Evolutionary conservation across 92 coral and sea anemone genomes (phyloP).

Genomic region (Porites cylindrica): DNA sequence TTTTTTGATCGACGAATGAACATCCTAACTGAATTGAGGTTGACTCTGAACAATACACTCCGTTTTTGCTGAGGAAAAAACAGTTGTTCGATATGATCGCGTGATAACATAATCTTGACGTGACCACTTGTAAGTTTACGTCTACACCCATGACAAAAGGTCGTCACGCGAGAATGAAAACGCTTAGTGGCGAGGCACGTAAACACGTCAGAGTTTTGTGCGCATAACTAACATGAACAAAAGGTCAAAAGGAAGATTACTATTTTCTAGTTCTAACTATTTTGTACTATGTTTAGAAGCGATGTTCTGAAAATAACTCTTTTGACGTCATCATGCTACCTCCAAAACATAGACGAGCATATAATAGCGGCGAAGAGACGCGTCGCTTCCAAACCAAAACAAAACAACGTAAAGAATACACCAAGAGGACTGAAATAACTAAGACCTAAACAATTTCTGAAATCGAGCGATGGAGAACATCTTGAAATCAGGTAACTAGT

Average conservation of each 20-base stretch:
- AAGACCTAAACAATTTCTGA: not conserved
- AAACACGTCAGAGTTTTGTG: slow-evolving; percentile 25
- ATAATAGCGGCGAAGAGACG: not conserved
- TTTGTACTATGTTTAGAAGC: slow-evolving; percentile 29
- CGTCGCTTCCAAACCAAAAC: slow-evolving; percentile 38
- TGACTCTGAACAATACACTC: too few relatives aligned
- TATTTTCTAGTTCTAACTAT: not conserved
- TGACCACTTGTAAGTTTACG: slow-evolving; percentile 17
- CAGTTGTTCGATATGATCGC: not conserved
- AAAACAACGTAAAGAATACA: not conserved
- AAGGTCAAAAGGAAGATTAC: slow-evolving; percentile 2
- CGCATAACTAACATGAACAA: slow-evolving; percentile 3
- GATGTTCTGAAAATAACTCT: slow-evolving; percentile 32
- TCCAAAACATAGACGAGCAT: slow-evolving; percentile 35
- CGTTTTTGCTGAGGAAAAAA: too few relatives aligned
- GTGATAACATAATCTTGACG: slow-evolving; percentile 4
- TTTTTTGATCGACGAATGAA: too few relatives aligned
- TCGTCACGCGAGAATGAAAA: slow-evolving; percentile 46
- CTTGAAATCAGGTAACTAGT: slow-evolving; percentile 51
- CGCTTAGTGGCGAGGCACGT: slow-evolving; percentile 12
- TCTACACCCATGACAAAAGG: slow-evolving; percentile 19
- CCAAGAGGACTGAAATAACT: not conserved
- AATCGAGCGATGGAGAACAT: slow-evolving; percentile 44
- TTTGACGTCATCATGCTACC: slow-evolving; percentile 43
- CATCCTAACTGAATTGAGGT: too few relatives aligned